Evolutionary conservation across 2,113 vertebrate genomes (phyloP).

Genomic region (Heterochromis multidens): DNA sequence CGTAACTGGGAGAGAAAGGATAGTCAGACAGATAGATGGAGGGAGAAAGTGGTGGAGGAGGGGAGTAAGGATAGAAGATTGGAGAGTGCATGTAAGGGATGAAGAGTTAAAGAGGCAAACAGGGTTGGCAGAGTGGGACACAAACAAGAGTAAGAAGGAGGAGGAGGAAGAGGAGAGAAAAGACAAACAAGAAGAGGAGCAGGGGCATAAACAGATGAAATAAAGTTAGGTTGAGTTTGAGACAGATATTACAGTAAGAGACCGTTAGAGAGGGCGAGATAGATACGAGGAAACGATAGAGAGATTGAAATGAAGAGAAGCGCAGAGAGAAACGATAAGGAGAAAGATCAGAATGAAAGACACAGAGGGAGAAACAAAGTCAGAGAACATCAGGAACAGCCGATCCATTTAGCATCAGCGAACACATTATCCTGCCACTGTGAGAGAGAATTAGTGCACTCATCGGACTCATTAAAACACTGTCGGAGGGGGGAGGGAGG

Average conservation of each 20-base stretch:
- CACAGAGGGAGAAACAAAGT: conserved; percentile 15
- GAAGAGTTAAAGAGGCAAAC: neutral
- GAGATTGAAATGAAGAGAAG: neutral
- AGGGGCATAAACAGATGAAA: neutral
- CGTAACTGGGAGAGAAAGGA: conserved; percentile 69
- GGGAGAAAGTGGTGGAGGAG: neutral
- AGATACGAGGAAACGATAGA: neutral
- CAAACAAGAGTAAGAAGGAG: neutral
- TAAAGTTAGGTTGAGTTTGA: conserved; percentile 19
- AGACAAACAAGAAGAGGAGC: neutral
- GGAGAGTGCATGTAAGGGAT: neutral
- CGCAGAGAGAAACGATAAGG: neutral
- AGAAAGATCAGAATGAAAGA: neutral
- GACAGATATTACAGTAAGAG: neutral
- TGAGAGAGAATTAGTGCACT: conserved; percentile 69
- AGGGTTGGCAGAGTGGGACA: neutral
- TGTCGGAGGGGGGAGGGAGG: conserved; percentile 38
- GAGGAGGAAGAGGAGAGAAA: neutral
- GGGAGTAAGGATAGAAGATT: neutral
- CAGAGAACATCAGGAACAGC: conserved; percentile 40
- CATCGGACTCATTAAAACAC: conserved; percentile 65
- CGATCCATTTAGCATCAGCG: conserved; percentile 55
- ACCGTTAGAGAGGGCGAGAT: neutral
- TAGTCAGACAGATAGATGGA: conserved; percentile 30
- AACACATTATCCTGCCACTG: conserved; percentile 59